A percentile compares a stretch with the other conserved stretches of the same genome.
Evolutionary conservation across 1,140 invertebrate genomes (phyloP).

Genomic region (Macrostomum lignano): DNA sequence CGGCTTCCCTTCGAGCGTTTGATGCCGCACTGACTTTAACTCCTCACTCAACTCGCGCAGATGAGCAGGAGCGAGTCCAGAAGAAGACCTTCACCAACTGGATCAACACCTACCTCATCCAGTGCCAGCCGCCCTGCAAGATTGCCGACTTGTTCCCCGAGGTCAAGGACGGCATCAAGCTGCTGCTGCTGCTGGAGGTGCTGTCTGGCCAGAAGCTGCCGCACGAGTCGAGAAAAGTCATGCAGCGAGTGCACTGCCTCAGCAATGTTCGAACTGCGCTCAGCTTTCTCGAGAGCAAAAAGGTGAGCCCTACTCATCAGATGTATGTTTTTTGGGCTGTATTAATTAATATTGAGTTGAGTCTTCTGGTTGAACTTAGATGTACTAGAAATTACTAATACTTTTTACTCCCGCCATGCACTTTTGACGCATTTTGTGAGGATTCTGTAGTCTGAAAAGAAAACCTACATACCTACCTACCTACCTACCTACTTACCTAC

Average conservation of each 20-base stretch:
- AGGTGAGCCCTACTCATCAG: constrained; percentile 19
- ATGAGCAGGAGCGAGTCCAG: constrained; percentile 74
- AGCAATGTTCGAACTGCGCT: constrained; percentile 84
- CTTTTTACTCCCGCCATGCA: too few relatives aligned
- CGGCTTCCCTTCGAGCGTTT: too few relatives aligned
- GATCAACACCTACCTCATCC: constrained; percentile 58
- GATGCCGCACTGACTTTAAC: too few relatives aligned
- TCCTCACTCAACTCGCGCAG: constrained; percentile 32
- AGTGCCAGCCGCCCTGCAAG: constrained; percentile 40
- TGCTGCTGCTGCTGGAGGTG: constrained; percentile 52
- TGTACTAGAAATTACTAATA: too few relatives aligned
- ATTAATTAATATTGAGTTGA: background rate
- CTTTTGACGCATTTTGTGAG: too few relatives aligned
- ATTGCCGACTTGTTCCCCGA: constrained; percentile 55
- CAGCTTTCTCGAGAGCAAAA: constrained; percentile 62
- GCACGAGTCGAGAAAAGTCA: constrained; percentile 55
- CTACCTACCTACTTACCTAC: too few relatives aligned
- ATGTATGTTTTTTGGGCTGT: too few relatives aligned
- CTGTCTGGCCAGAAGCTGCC: constrained; percentile 51
- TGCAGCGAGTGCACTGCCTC: constrained; percentile 71
- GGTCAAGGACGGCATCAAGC: constrained; percentile 50
- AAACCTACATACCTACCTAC: too few relatives aligned
- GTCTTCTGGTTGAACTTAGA: constrained; percentile 4
- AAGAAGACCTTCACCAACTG: constrained; percentile 81
- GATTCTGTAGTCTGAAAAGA: too few relatives aligned